phyloP scores from a whole-genome alignment of 2,888 invertebrate genomes.

The Prosapia bicincta region DNA sequence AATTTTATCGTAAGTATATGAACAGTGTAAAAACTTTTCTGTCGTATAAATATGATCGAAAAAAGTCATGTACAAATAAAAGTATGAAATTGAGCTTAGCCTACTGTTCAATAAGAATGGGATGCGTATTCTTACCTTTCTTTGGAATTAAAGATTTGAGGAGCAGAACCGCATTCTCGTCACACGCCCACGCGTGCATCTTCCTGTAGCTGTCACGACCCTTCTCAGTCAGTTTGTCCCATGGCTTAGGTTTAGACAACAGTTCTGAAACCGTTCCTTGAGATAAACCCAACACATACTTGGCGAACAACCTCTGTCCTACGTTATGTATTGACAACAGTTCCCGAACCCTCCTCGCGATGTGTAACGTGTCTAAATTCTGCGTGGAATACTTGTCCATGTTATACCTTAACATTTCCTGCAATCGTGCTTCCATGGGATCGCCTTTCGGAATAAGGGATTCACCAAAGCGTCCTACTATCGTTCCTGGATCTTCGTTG shows the following conservation, averaged over 20 bases:
- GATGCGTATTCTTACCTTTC: constrained; percentile 74
- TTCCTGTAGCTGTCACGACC: constrained; percentile 98
- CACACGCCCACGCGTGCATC: constrained; percentile 99
- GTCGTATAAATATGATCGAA: too few species aligned
- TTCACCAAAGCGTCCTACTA: constrained; percentile 81
- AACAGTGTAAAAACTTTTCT: too few species aligned
- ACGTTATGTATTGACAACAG: constrained; percentile 96
- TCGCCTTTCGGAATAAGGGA: constrained; percentile 89
- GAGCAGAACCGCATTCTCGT: constrained; percentile 94
- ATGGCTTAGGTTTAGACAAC: constrained; percentile 97
- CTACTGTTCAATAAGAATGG: not conserved
- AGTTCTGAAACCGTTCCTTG: constrained; percentile 99
- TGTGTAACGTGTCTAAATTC: constrained; percentile 91
- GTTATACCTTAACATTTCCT: constrained; percentile 91
- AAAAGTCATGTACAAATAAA: too few species aligned
- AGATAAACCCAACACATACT: constrained; percentile 93
- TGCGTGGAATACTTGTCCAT: constrained; percentile 95
- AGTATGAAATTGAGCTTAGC: too few species aligned
- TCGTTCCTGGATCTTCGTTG: constrained; percentile 80
- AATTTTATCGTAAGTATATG: too few species aligned
- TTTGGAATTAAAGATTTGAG: constrained; percentile 97
- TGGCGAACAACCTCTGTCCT: constrained; percentile 97
- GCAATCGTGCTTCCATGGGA: constrained; percentile 89
- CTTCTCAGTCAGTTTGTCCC: constrained; percentile 99
- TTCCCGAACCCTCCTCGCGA: constrained; percentile 89